Percentiles rank a stretch among this genome's conserved stretches.
Conservation (phyloP, 2,113 vertebrate species). For the Pandion haliaetus region DNA sequence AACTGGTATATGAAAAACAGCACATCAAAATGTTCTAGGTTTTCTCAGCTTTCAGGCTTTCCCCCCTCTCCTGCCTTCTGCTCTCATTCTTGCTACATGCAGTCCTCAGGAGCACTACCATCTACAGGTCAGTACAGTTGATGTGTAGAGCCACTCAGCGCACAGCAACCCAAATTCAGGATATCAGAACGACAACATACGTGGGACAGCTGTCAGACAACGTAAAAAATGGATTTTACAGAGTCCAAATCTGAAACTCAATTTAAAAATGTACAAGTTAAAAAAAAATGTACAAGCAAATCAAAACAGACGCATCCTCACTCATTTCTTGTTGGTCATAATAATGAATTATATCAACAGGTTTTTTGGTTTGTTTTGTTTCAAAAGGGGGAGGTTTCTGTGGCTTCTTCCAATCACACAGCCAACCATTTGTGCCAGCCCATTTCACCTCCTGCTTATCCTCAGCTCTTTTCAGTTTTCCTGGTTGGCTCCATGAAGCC, state of each 20-base stretch:
- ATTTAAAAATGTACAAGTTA: neutral
- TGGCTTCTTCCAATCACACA: neutral
- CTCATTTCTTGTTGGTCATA: neutral
- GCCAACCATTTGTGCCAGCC: neutral
- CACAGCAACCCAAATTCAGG: neutral
- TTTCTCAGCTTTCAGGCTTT: neutral
- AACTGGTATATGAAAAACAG: constrained; percentile 28
- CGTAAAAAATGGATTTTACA: neutral
- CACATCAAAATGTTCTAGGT: neutral
- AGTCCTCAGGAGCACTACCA: neutral
- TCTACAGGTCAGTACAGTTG: neutral
- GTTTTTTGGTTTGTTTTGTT: neutral
- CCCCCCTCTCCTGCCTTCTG: neutral
- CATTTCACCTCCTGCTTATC: neutral
- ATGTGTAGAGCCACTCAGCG: neutral
- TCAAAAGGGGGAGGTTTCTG: neutral
- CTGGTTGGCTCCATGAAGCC: neutral
- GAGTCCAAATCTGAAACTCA: neutral
- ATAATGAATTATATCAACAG: neutral
- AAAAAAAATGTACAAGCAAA: neutral
- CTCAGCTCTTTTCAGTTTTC: neutral
- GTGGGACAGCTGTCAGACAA: neutral
- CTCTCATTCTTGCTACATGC: neutral
- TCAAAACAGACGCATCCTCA: neutral
- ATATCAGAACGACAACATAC: neutral